Percentiles rank a stretch among this genome's conserved stretches.
These are phyloP conservation scores for Leptinotarsa haldemani DNA, from an alignment of 2,888 invertebrate genomes.

Conservation along the genomic window DNA sequence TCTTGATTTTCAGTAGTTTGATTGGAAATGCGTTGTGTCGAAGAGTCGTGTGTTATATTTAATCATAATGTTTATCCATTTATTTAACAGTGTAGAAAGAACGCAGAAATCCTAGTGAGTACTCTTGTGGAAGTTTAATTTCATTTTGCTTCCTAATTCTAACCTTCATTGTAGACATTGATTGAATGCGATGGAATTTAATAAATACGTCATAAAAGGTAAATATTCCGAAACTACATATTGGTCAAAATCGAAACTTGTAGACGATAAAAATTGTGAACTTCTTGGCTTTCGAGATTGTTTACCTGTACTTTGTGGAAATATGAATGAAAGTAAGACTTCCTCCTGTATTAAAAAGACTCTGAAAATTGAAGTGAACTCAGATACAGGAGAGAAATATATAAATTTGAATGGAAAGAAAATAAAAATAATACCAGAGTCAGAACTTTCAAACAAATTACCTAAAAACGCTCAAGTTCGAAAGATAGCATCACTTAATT, in stretches of 20 bases:
- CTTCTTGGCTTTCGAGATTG: slow-evolving; percentile 37
- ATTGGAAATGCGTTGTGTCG: background rate
- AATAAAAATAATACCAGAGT: slow-evolving; percentile 47
- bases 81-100: background rate
- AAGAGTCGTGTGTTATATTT: background rate
- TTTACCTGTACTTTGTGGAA: slow-evolving; percentile 32
- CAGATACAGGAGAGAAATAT: slow-evolving; percentile 48
- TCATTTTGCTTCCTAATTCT: slow-evolving; percentile 12
- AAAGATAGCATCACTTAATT: slow-evolving; percentile 22
- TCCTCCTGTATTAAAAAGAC: slow-evolving; percentile 17
- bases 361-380: slow-evolving; percentile 33
- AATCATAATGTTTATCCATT: too few relatives aligned
- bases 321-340: slow-evolving; percentile 15
- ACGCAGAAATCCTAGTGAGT: slow-evolving; percentile 1
- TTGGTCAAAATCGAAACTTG: slow-evolving; percentile 28
- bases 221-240: slow-evolving; percentile 33
- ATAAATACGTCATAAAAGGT: slow-evolving; percentile 33
- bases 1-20: slow-evolving; percentile 1
- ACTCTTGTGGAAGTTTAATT: background rate
- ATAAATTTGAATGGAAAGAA: slow-evolving; percentile 52
- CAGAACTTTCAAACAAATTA: slow-evolving; percentile 29
- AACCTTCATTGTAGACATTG: slow-evolving; percentile 31
- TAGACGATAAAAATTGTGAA: slow-evolving; percentile 28
- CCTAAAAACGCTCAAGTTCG: slow-evolving; percentile 28
- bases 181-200: slow-evolving; percentile 37